Base-by-base conservation (phyloP, 2,888 invertebrate genomes). In the Miltochrista miniata region DNA sequence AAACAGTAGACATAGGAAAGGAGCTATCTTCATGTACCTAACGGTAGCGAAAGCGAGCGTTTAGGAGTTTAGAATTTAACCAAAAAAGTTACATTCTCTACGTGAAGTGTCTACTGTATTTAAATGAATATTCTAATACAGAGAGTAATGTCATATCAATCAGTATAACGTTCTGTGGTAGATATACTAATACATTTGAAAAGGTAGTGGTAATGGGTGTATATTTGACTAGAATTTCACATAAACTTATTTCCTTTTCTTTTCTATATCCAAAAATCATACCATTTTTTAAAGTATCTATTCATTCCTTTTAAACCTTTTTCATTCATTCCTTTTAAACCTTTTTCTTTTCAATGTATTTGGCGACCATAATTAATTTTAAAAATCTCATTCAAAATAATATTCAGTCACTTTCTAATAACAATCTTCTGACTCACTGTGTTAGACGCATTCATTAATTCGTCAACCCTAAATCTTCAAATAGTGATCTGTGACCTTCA, bases 121-220 rank as follows among this genome's bases (percentile, higher is more conserved):
- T 24, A 36, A 36, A 45, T 37, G 18, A 44, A 49, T 50, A 59
- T 43, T 48, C 47, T 73, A 70, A 65, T 52, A 60, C 55, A 18
- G 15, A 12, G 4, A 11, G 9, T 18, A 34, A 24, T 24, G 5
- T 24, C 18, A 24, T 24, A 24, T 24, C 5, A 34, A 15, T 36
- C 14, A 10, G 11, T 43, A 12, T 42, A 33, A 18, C n/a, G 11
- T 15, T 55, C 45, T 50, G 53, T 56, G 50, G 61, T 48, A 37
- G 56, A 15, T 14, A n/a, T 13, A 54, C 55, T 51, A 45, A 39
- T 35, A 41, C 36, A 24, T 24, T 24, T 24, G 5, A 24, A 24
- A 39, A 18, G 54, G 71, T 75, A 76, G 78, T 70, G 81, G 83
- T 87, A 87, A 86, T 87, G 86, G 87, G 80, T 85, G 86, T 88